phyloP scores from a whole-genome alignment of 2,888 invertebrate species.

The Andrena chrysosceles region DNA sequence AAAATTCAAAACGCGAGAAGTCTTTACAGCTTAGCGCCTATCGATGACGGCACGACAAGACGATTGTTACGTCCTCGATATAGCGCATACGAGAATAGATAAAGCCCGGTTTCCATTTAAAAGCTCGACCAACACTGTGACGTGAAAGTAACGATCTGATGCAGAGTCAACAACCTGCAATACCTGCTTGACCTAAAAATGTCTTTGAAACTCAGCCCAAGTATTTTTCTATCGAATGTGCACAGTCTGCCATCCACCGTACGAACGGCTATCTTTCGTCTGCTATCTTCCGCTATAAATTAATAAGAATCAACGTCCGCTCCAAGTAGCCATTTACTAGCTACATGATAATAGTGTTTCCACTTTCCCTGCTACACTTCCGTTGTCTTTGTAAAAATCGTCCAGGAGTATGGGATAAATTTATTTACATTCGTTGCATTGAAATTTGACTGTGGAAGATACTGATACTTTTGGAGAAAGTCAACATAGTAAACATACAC shows the following conservation, averaged over 20 bases:
- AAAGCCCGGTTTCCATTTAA: constrained; percentile 62
- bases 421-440: background rate
- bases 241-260: background rate
- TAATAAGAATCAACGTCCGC: constrained; percentile 10
- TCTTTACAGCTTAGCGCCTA: constrained; percentile 31
- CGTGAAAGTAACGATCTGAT: constrained; percentile 72
- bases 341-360: background rate
- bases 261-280: background rate
- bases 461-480: background rate
- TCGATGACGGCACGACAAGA: constrained; percentile 47
- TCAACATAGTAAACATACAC: background rate
- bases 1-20: constrained; percentile 18
- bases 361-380: background rate
- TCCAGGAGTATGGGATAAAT: too few relatives aligned
- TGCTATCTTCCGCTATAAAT: constrained; percentile 21
- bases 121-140: constrained; percentile 65
- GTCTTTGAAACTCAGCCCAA: constrained; percentile 49
- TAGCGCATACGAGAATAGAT: constrained; percentile 70
- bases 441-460: background rate
- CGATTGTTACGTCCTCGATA: constrained; percentile 32
- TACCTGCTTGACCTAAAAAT: constrained; percentile 73
- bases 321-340: background rate
- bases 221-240: constrained; percentile 41
- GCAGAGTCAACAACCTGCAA: constrained; percentile 71
- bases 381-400: too few relatives aligned